A percentile compares a stretch with the other conserved stretches of the same genome.
Conservation (phyloP, 2,113 vertebrate species). For the Riparia riparia region DNA sequence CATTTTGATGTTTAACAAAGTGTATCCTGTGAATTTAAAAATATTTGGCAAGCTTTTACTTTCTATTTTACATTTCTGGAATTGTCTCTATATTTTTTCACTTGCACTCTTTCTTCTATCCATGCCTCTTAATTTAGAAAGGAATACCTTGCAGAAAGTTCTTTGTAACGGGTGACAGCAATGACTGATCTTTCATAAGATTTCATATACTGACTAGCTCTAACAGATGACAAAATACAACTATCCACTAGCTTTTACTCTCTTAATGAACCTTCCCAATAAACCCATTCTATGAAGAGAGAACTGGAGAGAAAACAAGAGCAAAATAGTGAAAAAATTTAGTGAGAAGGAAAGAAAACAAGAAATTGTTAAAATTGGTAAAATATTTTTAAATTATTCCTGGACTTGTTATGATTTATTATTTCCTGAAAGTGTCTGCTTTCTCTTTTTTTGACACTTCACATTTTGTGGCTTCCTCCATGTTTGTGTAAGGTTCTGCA, state of each 20-base stretch:
- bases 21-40: neutral
- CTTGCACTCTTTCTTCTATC: neutral
- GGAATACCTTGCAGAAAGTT: neutral
- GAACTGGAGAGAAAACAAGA: neutral
- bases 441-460: neutral
- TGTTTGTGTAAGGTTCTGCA: neutral
- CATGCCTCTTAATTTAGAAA: neutral
- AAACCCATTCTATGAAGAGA: neutral
- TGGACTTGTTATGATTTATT: neutral
- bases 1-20: neutral
- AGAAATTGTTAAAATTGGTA: neutral
- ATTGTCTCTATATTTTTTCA: neutral
- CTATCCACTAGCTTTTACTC: neutral
- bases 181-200: neutral
- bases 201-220: neutral
- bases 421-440: neutral
- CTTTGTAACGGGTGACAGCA: neutral
- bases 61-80: neutral
- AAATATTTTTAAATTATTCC: neutral
- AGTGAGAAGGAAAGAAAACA: neutral
- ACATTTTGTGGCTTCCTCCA: neutral
- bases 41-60: neutral
- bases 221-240: neutral
- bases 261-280: neutral
- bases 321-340: neutral